Evolutionary conservation across 2,888 invertebrate genomes (phyloP).

Genomic region (Microchrysa polita): DNA sequence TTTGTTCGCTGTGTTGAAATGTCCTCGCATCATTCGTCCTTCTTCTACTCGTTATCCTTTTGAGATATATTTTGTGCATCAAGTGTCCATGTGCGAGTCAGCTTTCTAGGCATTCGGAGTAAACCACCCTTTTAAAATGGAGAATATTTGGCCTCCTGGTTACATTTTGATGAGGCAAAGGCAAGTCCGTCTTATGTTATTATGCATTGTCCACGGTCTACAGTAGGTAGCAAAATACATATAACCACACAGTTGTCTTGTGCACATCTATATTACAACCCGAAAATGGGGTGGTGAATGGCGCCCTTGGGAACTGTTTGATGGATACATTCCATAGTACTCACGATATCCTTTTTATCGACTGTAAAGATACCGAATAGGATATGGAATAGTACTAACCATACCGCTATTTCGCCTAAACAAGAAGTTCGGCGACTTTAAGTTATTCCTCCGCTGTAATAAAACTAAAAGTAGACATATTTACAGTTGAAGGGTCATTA

Average conservation of each 20-base stretch:
- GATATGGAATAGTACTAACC: constrained; percentile 22
- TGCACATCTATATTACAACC: constrained; percentile 52
- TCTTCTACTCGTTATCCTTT: constrained; percentile 13
- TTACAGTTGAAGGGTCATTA: constrained; percentile 24
- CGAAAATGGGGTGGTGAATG: constrained; percentile 63
- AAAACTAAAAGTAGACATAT: constrained; percentile 33
- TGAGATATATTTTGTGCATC: constrained; percentile 43
- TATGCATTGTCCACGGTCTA: constrained; percentile 19
- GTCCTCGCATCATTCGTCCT: constrained; percentile 2
- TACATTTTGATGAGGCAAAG: constrained; percentile 59
- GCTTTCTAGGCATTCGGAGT: constrained; percentile 39
- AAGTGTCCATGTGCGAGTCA: constrained; percentile 47
- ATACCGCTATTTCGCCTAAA: constrained; percentile 8
- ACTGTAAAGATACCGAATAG: constrained; percentile 40
- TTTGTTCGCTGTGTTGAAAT: constrained; percentile 15
- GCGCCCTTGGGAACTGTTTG: constrained; percentile 63
- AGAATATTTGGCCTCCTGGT: constrained; percentile 55
- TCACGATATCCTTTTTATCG: constrained; percentile 49
- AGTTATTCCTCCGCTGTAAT: constrained; percentile 23
- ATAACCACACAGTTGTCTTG: constrained; percentile 1
- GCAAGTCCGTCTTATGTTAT: constrained; percentile 34
- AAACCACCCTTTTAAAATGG: constrained; percentile 27
- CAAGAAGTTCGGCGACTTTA: neutral
- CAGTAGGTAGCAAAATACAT: constrained; percentile 15
- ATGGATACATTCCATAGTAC: constrained; percentile 58